A percentile compares a stretch with the other conserved stretches of the same genome.
These are phyloP conservation scores for Scolopax mira DNA, from an alignment of 2,113 vertebrate species.

Conservation along the genomic window DNA sequence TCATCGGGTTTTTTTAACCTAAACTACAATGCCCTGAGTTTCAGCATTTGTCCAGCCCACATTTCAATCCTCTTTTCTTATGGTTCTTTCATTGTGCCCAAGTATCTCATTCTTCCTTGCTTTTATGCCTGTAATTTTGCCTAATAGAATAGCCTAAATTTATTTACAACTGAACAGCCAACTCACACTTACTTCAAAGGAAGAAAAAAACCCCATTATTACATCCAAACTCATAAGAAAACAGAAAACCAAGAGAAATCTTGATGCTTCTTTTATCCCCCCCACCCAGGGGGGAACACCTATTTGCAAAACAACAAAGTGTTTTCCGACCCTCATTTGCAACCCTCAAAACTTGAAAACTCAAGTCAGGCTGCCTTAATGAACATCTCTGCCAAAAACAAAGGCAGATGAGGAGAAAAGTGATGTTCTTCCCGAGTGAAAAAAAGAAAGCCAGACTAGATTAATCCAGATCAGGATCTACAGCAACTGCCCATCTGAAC, in stretches of 20 bases:
- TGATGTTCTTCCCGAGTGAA: neutral
- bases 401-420: neutral
- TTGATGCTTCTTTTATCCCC: neutral
- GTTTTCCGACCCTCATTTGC: neutral
- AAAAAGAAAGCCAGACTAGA: neutral
- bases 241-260: neutral
- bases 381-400: neutral
- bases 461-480: neutral
- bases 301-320: neutral
- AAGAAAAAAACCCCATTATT: neutral
- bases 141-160: neutral
- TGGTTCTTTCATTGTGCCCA: neutral
- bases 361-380: neutral
- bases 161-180: neutral
- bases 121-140: constrained; percentile 34
- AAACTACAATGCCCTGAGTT: neutral
- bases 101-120: neutral
- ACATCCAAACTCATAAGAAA: neutral
- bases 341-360: neutral
- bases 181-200: neutral
- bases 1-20: neutral
- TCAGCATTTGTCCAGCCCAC: neutral
- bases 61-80: neutral
- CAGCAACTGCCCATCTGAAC: neutral
- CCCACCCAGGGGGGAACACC: neutral